Conservation (phyloP, 2,888 invertebrate genomes). For the Endotricha flammealis region DNA sequence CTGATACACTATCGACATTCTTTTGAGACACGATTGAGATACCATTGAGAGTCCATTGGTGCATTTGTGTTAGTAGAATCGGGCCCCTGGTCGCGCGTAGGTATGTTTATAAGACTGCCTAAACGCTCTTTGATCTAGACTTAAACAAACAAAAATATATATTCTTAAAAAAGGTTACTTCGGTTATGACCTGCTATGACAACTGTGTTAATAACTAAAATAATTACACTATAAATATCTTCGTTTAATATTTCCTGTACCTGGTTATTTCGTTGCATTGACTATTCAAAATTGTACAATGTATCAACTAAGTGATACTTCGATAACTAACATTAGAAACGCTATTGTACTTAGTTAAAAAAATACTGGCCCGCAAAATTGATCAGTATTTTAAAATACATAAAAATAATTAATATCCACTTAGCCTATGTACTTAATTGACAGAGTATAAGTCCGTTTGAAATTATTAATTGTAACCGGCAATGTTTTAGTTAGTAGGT, state of each 20-base stretch:
- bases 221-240: slow-evolving; percentile 45
- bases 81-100: too few species aligned
- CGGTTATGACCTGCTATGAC: slow-evolving; percentile 36
- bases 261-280: slow-evolving; percentile 56
- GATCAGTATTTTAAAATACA: slow-evolving; percentile 18
- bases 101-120: too few species aligned
- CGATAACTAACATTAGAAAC: slow-evolving; percentile 27
- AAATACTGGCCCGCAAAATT: slow-evolving; percentile 39
- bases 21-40: too few species aligned
- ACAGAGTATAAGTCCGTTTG: slow-evolving; percentile 32
- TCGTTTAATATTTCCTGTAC: slow-evolving; percentile 43
- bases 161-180: slow-evolving; percentile 30
- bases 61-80: too few species aligned
- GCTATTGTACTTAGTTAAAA: slow-evolving; percentile 26
- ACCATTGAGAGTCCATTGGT: too few species aligned
- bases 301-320: slow-evolving; percentile 19
- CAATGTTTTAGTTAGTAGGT: too few species aligned
- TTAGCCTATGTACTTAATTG: slow-evolving; percentile 51
- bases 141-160: slow-evolving; percentile 31
- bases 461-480: slow-evolving; percentile 5
- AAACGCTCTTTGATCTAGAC: slow-evolving; percentile 35
- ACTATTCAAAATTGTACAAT: slow-evolving; percentile 30
- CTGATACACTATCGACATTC: too few species aligned
- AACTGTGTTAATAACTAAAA: slow-evolving; percentile 45
- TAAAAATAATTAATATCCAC: slow-evolving; percentile 24